Evolutionary conservation across 2,888 invertebrate species (phyloP).

Genomic region (Baronia brevicornis): DNA sequence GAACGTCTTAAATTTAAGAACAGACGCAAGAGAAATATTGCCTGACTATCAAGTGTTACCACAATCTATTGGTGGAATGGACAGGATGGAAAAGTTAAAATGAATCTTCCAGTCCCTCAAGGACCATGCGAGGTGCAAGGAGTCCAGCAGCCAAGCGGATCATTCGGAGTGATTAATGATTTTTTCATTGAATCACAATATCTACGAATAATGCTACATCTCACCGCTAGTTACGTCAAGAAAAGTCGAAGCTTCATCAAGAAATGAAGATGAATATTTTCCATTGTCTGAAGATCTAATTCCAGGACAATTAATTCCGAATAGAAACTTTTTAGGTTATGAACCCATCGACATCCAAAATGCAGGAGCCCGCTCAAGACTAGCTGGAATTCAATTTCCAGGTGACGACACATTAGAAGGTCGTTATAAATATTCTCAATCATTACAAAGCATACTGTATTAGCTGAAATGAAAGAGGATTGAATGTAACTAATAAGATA

Average conservation of each 20-base stretch:
- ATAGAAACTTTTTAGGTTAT: background rate
- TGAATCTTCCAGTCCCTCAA: background rate
- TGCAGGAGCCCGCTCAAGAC: background rate
- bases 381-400: background rate
- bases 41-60: background rate
- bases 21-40: background rate
- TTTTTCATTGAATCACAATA: too few species aligned
- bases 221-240: background rate
- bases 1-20: conserved; percentile 2
- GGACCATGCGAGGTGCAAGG: too few species aligned
- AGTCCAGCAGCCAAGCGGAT: too few species aligned
- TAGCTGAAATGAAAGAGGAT: background rate
- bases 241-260: background rate
- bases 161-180: too few species aligned
- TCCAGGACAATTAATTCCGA: background rate
- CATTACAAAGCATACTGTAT: background rate
- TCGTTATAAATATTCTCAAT: background rate
- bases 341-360: background rate
- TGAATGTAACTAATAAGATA: too few species aligned
- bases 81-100: background rate
- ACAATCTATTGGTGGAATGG: background rate
- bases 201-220: background rate
- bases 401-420: background rate
- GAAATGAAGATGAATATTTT: background rate
- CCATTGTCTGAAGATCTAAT: background rate